phyloP scores from a whole-genome alignment of 2,113 vertebrate species.

The Baryphthengus martii region DNA sequence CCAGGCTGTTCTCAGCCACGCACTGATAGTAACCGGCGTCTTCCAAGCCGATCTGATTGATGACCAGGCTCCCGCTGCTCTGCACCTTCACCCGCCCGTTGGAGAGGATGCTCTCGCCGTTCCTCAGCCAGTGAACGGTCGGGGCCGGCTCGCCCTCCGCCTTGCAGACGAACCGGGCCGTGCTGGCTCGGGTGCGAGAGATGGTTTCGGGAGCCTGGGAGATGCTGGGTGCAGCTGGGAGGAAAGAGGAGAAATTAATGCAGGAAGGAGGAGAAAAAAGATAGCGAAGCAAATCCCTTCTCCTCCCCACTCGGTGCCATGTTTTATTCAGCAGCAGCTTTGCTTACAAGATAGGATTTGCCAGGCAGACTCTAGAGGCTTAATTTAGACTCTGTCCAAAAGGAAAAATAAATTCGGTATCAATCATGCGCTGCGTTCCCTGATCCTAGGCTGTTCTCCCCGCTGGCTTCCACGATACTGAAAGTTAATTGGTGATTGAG shows the following conservation, averaged over 20 bases:
- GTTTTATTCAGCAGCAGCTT: slow-evolving; percentile 64
- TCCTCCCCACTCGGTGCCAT: slow-evolving; percentile 4
- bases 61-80: slow-evolving; percentile 87
- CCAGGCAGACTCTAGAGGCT: slow-evolving; percentile 60
- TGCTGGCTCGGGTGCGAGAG: slow-evolving; percentile 91
- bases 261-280: slow-evolving; percentile 19
- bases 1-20: slow-evolving; percentile 89
- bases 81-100: slow-evolving; percentile 90
- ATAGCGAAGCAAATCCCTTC: slow-evolving; percentile 46
- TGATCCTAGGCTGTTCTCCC: slow-evolving; percentile 53
- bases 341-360: slow-evolving; percentile 57
- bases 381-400: slow-evolving; percentile 63
- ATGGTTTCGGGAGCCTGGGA: slow-evolving; percentile 90
- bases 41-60: slow-evolving; percentile 93
- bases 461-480: not conserved
- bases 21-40: slow-evolving; percentile 97
- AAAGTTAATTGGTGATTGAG: slow-evolving; percentile 42
- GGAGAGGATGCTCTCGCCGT: slow-evolving; percentile 82
- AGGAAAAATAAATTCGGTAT: slow-evolving; percentile 65
- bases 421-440: slow-evolving; percentile 19
- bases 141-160: slow-evolving; percentile 89
- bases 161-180: slow-evolving; percentile 92
- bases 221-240: slow-evolving; percentile 87
- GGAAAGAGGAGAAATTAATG: not conserved
- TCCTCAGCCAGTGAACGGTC: slow-evolving; percentile 86